Conservation (phyloP, 1,140 invertebrate species). For the Drosophila sproati region DNA sequence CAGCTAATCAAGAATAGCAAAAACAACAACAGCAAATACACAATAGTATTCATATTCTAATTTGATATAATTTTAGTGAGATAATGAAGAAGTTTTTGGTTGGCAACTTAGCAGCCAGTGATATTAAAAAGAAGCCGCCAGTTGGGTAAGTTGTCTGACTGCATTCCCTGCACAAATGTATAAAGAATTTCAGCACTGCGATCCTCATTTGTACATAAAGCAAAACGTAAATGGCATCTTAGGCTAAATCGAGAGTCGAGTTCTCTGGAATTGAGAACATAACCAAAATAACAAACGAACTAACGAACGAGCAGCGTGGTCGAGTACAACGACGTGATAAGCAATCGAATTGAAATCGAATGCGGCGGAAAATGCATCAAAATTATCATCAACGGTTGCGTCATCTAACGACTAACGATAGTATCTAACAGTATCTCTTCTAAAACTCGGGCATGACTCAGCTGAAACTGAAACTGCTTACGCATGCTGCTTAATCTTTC, state of each 20-base stretch:
- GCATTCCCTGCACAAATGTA: no score
- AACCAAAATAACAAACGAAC: background rate
- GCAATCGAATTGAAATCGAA: background rate
- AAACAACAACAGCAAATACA: no score
- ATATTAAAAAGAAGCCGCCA: constrained; percentile 59
- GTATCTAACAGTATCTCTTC: background rate
- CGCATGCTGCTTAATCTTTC: background rate
- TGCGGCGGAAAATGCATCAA: background rate
- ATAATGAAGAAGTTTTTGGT: constrained; percentile 95
- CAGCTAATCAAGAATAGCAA: no score
- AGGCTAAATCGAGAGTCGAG: background rate
- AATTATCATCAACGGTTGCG: constrained; percentile 1
- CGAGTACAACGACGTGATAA: background rate
- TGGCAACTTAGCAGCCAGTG: constrained; percentile 87
- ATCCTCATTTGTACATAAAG: background rate
- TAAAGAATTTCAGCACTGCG: background rate
- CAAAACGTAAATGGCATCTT: background rate
- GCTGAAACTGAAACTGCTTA: constrained; percentile 22
- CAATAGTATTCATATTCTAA: background rate
- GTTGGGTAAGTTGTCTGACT: constrained; percentile 55
- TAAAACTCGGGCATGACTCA: constrained; percentile 3
- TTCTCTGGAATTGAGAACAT: background rate
- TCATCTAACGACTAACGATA: background rate
- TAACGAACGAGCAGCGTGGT: background rate
- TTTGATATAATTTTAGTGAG: constrained; percentile 86